phyloP scores from a whole-genome alignment of 2,797 vertebrate species.

The Muscicapa comitata region DNA sequence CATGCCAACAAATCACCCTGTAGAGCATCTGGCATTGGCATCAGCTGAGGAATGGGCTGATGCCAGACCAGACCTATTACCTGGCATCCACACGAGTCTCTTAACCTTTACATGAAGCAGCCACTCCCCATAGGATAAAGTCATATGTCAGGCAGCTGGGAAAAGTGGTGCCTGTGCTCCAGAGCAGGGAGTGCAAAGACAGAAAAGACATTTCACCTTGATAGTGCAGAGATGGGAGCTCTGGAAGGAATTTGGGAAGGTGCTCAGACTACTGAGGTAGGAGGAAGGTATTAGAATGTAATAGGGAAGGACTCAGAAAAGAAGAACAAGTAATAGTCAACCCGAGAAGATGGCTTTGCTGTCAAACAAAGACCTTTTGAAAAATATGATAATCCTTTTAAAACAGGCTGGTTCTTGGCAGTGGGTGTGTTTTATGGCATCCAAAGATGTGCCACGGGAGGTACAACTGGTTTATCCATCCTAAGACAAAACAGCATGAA shows the following conservation, averaged over 20 bases:
- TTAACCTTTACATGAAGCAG: neutral
- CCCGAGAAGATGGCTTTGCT: neutral
- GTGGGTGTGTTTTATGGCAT: neutral
- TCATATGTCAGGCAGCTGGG: neutral
- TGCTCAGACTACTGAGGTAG: neutral
- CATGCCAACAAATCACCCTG: neutral
- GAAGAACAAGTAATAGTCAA: neutral
- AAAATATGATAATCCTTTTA: neutral
- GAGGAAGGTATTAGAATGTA: neutral
- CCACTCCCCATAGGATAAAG: fast-evolving
- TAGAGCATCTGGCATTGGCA: neutral
- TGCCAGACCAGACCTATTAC: slow-evolving; percentile 9
- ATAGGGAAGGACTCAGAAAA: neutral
- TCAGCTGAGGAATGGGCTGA: neutral
- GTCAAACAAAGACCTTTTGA: neutral
- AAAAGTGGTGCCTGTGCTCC: neutral
- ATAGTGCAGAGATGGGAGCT: neutral
- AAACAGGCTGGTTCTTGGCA: neutral
- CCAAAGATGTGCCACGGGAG: neutral
- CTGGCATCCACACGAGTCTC: neutral
- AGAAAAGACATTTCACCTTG: neutral
- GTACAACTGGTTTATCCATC: neutral
- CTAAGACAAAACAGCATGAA: neutral
- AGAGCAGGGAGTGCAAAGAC: neutral
- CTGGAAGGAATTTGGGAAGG: neutral